A percentile compares a stretch with the other conserved stretches of the same genome.
These are phyloP conservation scores for Sitta europaea DNA, from an alignment of 2,113 vertebrate genomes.

Conservation along the genomic window DNA sequence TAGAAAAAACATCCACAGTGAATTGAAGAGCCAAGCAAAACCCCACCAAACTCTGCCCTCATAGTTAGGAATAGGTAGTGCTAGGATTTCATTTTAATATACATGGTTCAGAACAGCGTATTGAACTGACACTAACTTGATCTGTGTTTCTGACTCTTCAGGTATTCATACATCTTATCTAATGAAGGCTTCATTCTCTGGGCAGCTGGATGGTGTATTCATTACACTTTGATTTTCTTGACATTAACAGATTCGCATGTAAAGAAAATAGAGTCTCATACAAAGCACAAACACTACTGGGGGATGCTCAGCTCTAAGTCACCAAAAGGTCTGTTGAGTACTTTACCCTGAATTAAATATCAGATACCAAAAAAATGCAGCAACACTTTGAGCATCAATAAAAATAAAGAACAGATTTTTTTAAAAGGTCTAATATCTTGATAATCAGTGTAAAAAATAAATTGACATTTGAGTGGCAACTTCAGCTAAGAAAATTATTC, in stretches of 20 bases:
- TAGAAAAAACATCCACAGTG: not conserved
- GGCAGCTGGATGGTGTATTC: not conserved
- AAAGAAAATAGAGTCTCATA: not conserved
- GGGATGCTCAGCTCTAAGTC: not conserved
- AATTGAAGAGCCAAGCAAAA: slow-evolving; percentile 16
- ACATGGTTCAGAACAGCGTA: not conserved
- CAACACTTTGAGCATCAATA: not conserved
- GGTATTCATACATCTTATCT: slow-evolving; percentile 18
- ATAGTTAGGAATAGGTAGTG: not conserved
- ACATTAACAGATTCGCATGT: not conserved
- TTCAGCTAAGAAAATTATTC: slow-evolving; percentile 13
- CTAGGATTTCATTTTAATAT: slow-evolving; percentile 33
- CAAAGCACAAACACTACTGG: not conserved
- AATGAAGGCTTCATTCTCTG: slow-evolving; percentile 24
- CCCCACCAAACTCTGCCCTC: not conserved
- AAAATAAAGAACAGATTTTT: not conserved
- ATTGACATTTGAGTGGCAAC: not conserved
- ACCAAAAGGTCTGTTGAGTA: not conserved
- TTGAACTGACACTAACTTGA: slow-evolving; percentile 12
- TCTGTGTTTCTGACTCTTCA: slow-evolving; percentile 22
- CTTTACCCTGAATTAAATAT: not conserved
- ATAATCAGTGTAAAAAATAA: not conserved
- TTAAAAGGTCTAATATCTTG: not conserved
- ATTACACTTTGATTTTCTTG: slow-evolving; percentile 10
- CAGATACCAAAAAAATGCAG: not conserved